Base-by-base conservation (phyloP, 2,888 invertebrate genomes). In the Phaedon cochleariae region DNA sequence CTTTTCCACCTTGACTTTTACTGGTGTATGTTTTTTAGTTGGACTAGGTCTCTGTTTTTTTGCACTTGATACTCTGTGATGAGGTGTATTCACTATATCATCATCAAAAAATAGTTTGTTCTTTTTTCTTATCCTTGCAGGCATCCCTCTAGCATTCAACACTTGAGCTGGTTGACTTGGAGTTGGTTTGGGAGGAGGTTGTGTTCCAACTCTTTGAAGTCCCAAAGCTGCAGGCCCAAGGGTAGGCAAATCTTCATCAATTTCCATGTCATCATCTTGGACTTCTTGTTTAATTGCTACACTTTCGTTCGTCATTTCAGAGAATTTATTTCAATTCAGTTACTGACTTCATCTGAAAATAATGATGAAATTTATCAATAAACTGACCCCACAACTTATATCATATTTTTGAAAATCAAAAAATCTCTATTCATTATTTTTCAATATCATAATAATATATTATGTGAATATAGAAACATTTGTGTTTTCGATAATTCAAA, bases 71-170 rank as follows among this genome's bases (percentile, higher is more conserved):
- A 90, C 89, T 75, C 91, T 85, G 53, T 92, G 91, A 77, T 92
- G 92, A 48, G 92, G 89, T 69, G 90, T 92, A 79, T 93, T 93
- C 18, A 94, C 91, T 77, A 94, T 89, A 80, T 95, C 93, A 82
- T 96, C 96, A 82, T 96, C 95, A 83, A 90, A 96, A 81, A 96
- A 96, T 61, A 95, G 86, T 31, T 73, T 75, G 82, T 96, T 96
- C 79, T 94, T 93, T 83, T 96, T 96, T 29, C 96, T 87, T 72
- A 95, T 95, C 64, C 96, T 87, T 4, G 93, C 94, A 59, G 96
- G 96, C 94, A 94, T 95, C 51, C 95, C 95, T 76, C 95, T 87
- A 1, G 94, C 91, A 81, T 95, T 95, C 1, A 95, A 84, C 72
- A 92, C 90, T 82, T 93, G 92, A n/a, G 92, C 88, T 22, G 92